Evolutionary conservation across 2,113 vertebrate genomes (phyloP).

Genomic region (Alosa alosa): DNA sequence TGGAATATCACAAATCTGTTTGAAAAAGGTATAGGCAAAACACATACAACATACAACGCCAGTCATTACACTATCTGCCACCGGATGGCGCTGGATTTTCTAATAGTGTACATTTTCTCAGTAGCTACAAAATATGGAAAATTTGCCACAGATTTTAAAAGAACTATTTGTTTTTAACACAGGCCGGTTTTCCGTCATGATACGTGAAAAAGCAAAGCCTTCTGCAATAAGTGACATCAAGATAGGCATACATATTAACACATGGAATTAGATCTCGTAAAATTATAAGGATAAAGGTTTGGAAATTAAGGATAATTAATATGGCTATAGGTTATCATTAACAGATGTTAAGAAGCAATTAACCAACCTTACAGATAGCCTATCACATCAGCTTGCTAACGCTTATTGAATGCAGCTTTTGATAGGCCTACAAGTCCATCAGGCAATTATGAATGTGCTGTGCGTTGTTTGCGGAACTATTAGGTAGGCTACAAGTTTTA

Average conservation of each 20-base stretch:
- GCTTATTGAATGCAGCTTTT: too few relatives aligned
- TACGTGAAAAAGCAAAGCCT: neutral
- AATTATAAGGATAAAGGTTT: too few relatives aligned
- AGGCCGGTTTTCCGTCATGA: neutral
- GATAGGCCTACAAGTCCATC: neutral
- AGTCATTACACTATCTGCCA: neutral
- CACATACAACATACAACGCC: neutral
- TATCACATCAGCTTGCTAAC: too few relatives aligned
- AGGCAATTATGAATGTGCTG: neutral
- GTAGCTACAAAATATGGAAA: neutral
- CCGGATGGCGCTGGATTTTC: neutral
- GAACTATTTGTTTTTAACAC: neutral
- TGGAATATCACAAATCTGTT: neutral
- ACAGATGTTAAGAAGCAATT: too few relatives aligned
- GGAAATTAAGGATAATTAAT: too few relatives aligned
- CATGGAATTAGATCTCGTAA: too few relatives aligned
- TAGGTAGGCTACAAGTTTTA: neutral
- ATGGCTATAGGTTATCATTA: too few relatives aligned
- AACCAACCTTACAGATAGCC: too few relatives aligned
- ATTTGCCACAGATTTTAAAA: neutral
- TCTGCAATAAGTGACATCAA: neutral
- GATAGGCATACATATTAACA: too few relatives aligned
- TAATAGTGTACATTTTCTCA: neutral
- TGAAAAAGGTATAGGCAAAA: neutral
- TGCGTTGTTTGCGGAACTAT: neutral